Evolutionary conservation across 2,113 vertebrate genomes (phyloP).

Genomic region (Recurvirostra avosetta): DNA sequence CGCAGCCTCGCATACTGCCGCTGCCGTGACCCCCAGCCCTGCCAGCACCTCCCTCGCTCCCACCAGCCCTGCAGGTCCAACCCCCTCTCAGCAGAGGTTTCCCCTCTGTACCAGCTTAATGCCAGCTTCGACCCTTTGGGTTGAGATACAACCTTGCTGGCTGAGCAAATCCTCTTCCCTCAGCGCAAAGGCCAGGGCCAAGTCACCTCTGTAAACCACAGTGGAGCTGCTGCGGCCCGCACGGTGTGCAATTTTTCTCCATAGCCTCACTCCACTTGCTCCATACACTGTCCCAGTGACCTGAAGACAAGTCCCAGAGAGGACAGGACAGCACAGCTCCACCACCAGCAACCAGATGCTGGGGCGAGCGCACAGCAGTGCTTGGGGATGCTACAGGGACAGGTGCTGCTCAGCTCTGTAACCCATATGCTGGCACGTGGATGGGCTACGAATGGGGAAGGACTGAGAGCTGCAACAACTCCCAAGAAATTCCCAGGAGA

Average conservation of each 20-base stretch:
- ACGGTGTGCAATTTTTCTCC: not conserved
- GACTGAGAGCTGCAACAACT: not conserved
- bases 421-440: rapidly evolving
- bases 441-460: not conserved
- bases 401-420: not conserved
- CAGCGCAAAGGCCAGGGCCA: not conserved
- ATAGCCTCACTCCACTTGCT: not conserved
- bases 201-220: not conserved
- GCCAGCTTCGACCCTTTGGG: not conserved
- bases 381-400: not conserved
- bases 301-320: not conserved
- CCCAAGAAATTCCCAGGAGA: not conserved
- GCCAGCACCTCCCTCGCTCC: not conserved
- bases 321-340: not conserved
- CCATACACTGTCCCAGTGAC: not conserved
- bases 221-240: not conserved
- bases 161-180: not conserved
- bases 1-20: not conserved
- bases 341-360: not conserved
- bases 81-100: not conserved
- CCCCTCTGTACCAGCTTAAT: not conserved
- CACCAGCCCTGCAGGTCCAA: not conserved
- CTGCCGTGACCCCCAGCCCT: not conserved
- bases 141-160: not conserved
- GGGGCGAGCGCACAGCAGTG: not conserved